Base-by-base conservation (phyloP, 2,888 invertebrate genomes). In the Acanthacorydalis orientalis region DNA sequence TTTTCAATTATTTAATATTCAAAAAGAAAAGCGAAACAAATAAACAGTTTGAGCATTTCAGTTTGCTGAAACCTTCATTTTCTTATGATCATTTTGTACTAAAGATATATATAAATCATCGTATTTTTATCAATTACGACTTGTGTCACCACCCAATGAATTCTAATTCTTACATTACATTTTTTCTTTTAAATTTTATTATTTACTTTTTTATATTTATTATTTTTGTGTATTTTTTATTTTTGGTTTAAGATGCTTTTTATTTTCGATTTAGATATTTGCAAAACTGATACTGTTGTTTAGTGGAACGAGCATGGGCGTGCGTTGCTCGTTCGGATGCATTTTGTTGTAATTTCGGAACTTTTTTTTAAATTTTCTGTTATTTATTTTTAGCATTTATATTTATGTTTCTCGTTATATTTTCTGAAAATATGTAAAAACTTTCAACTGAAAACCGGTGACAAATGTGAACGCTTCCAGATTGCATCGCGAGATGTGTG, bases 1-100 rank as follows among this genome's bases (percentile, higher is more conserved):
- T n/a, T n/a, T 23, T 23, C 23, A 23, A 23, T 23, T 23, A 23
- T 23, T 23, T 23, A 23, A 23, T 23, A 23, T 23, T 23, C 23
- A 38, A 38, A 38, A 38, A 38, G 12, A 8, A 38, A 38, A 38
- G 9, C 2, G 16, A 42, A 15, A 42, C 16, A 42, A 31, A 42
- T 10, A 42, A 42, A 42, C 23, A 42, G 42, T 42, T 23, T 42
- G 42, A 42, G 42, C 42, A 42, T 42, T 42, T n/a, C 14, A 12
- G 42, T 31, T 42, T 23, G 31, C 42, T 42, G 12, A 12, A 38
- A 16, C 42, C 12, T 42, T 42, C 12, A 16, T 42, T 42, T 42
- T 46, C 42, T 47, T 43, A 47, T 47, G 43, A 47, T 47, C 47
- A 47, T 47, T 47, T 47, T 47, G 47, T 47, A 47, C 47, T 47